Conservation (phyloP, 2,888 invertebrate species). For the Belgica antarctica region DNA sequence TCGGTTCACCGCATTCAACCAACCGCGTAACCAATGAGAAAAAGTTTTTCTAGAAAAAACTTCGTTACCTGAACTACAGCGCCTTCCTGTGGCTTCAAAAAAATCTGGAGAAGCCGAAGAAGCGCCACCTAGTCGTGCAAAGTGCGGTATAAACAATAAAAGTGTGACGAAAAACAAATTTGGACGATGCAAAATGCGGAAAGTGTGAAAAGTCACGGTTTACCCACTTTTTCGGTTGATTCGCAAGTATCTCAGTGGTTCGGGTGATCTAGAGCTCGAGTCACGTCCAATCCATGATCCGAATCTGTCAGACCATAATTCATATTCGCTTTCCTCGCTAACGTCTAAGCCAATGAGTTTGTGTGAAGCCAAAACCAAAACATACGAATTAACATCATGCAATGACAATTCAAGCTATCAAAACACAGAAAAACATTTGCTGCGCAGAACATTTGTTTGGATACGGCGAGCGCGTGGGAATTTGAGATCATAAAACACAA, state of each 20-base stretch:
- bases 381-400: background rate
- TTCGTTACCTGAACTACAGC: constrained; percentile 55
- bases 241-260: constrained; percentile 44
- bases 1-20: no score
- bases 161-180: constrained; percentile 11
- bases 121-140: constrained; percentile 21
- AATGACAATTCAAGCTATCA: background rate
- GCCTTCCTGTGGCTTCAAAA: constrained; percentile 53
- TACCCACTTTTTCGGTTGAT: constrained; percentile 47
- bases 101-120: constrained; percentile 28
- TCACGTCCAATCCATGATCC: constrained; percentile 32
- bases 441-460: background rate
- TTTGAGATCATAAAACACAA: background rate
- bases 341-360: constrained; percentile 45
- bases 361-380: background rate
- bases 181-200: constrained; percentile 18
- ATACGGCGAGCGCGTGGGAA: background rate
- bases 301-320: constrained; percentile 45
- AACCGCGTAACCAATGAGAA: no score
- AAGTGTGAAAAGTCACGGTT: no score
- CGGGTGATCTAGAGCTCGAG: constrained; percentile 46
- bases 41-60: no score
- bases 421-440: background rate
- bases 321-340: constrained; percentile 46
- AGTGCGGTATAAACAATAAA: background rate